A percentile compares a stretch with the other conserved stretches of the same genome.
These are phyloP conservation scores for Phyllostomus discolor DNA, from an alignment of 2,113 vertebrate species.

Conservation along the genomic window DNA sequence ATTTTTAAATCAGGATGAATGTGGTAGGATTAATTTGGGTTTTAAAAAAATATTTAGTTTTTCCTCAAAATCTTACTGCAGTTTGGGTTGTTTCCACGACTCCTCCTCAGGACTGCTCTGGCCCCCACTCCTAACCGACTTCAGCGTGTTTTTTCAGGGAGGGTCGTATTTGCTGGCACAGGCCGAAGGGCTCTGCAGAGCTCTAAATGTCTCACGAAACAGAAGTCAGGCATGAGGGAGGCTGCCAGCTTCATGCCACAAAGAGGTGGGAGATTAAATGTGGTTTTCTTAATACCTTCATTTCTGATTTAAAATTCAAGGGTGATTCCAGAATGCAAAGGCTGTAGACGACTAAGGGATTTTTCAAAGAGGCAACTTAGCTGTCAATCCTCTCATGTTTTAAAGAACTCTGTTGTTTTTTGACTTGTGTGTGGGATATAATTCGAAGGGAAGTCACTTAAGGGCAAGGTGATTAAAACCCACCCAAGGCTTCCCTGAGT, in stretches of 20 bases:
- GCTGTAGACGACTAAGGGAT: background rate
- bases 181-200: background rate
- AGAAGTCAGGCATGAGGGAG: background rate
- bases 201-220: background rate
- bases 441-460: background rate
- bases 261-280: background rate
- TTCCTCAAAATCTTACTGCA: background rate
- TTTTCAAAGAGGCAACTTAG: background rate
- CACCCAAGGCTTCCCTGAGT: background rate
- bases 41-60: background rate
- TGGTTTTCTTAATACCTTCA: background rate
- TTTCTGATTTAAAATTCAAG: constrained; percentile 1
- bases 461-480: background rate
- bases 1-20: background rate
- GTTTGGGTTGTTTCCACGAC: background rate
- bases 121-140: background rate
- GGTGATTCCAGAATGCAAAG: background rate
- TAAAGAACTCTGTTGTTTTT: background rate
- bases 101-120: background rate
- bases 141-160: background rate
- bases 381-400: background rate
- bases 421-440: background rate
- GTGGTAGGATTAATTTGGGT: background rate
- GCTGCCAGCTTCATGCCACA: background rate
- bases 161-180: background rate